These are phyloP conservation scores for Psix sp. DNA, from an alignment of 1,140 invertebrate species.

Conservation along the genomic window DNA sequence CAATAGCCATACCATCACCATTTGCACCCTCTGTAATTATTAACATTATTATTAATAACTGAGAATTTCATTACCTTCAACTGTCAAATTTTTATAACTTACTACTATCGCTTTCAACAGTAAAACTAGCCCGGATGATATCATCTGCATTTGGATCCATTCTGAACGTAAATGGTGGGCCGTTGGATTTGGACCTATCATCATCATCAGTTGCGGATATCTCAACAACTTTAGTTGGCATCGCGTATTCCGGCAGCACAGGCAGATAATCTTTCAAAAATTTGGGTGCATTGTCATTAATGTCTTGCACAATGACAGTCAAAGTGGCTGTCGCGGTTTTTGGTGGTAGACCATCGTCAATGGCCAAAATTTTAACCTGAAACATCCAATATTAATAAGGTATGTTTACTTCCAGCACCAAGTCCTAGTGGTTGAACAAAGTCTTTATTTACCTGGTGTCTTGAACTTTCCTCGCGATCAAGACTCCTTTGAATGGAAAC, in stretches of 20 bases:
- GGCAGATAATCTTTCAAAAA: conserved; percentile 95
- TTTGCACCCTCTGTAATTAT: conserved; percentile 91
- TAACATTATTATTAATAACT: not conserved
- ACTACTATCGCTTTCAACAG: conserved; percentile 96
- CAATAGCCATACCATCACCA: conserved; percentile 96
- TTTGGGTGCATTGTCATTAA: conserved; percentile 96
- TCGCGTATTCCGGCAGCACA: conserved; percentile 92
- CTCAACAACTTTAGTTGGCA: conserved; percentile 92
- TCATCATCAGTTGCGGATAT: conserved; percentile 97
- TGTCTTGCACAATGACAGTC: conserved; percentile 95
- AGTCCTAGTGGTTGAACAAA: no score
- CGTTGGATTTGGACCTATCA: conserved; percentile 94
- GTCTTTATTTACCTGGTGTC: conserved; percentile 91
- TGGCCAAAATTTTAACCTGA: conserved; percentile 93
- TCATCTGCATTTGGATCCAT: conserved; percentile 95
- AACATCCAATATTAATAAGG: no score
- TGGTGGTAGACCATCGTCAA: conserved; percentile 95
- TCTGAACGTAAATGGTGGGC: conserved; percentile 95
- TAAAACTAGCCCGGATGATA: conserved; percentile 93
- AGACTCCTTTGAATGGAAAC: conserved; percentile 93
- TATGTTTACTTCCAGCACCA: not conserved
- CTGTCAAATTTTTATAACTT: conserved; percentile 68
- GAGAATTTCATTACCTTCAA: not conserved
- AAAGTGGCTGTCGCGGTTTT: conserved; percentile 97
- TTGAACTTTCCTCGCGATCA: conserved; percentile 92